These are phyloP conservation scores for Steinernema hermaphroditum DNA, from an alignment of 2,888 invertebrate genomes.

Conservation along the genomic window DNA sequence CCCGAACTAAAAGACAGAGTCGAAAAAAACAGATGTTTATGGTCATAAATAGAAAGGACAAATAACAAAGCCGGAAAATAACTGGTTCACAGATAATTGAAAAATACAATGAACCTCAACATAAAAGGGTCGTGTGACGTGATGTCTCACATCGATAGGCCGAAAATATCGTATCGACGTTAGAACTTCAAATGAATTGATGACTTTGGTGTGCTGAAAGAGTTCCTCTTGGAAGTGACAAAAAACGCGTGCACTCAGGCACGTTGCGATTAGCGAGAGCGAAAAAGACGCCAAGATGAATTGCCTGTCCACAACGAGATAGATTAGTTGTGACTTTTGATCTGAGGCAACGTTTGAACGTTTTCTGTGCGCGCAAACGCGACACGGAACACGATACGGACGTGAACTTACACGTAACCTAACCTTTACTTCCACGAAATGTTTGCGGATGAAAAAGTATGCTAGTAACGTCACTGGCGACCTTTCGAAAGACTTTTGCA, in stretches of 20 bases:
- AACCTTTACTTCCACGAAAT: not conserved
- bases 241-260: not conserved
- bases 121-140: too few relatives aligned
- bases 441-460: not conserved
- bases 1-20: too few relatives aligned
- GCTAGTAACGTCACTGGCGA: too few relatives aligned
- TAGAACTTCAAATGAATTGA: too few relatives aligned
- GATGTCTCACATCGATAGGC: too few relatives aligned
- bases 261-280: not conserved
- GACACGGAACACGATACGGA: not conserved
- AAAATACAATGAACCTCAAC: too few relatives aligned
- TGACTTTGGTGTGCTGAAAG: not conserved
- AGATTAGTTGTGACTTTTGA: conserved; percentile 9
- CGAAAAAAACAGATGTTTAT: too few relatives aligned
- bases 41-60: too few relatives aligned
- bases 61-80: too few relatives aligned
- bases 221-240: not conserved
- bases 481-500: too few relatives aligned
- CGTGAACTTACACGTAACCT: not conserved
- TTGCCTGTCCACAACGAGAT: not conserved
- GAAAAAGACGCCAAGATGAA: not conserved
- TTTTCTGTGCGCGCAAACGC: not conserved
- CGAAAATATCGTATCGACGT: too few relatives aligned
- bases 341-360: not conserved
- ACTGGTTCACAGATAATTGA: too few relatives aligned